Percentiles rank a stretch among this genome's conserved stretches.
These are phyloP conservation scores for Meiosimyza platycephala DNA, from an alignment of 2,888 invertebrate species.

Conservation along the genomic window DNA sequence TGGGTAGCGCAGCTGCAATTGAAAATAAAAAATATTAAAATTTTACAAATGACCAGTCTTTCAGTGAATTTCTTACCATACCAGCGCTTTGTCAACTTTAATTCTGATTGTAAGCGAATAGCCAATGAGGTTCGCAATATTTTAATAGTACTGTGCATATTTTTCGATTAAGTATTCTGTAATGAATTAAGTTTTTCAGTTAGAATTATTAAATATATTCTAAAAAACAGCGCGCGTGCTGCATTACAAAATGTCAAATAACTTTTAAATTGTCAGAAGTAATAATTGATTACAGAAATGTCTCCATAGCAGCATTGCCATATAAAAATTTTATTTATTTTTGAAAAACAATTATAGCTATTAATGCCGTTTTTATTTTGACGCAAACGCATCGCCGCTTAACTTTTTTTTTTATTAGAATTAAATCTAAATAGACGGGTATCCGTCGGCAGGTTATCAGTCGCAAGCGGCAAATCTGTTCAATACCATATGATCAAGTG, in stretches of 20 bases:
- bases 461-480: too few species aligned
- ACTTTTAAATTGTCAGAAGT: too few species aligned
- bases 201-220: too few species aligned
- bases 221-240: neutral
- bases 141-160: conserved; percentile 41
- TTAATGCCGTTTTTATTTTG: too few species aligned
- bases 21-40: conserved; percentile 35
- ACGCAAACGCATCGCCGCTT: too few species aligned
- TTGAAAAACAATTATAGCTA: too few species aligned
- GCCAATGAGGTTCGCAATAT: conserved; percentile 38
- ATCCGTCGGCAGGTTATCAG: too few species aligned
- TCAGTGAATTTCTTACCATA: conserved; percentile 47
- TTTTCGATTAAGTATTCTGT: conserved; percentile 28
- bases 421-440: too few species aligned
- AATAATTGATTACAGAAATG: neutral
- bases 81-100: conserved; percentile 44
- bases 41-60: neutral
- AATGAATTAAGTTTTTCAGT: conserved; percentile 20
- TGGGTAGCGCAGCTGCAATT: conserved; percentile 68
- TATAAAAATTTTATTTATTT: neutral
- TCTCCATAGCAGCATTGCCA: conserved; percentile 12
- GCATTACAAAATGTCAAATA: neutral
- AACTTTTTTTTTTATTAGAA: too few species aligned
- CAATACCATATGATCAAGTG: too few species aligned
- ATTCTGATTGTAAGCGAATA: conserved; percentile 24